Base-by-base conservation (phyloP, 2,888 invertebrate species). In the Parnassius smintheus region DNA sequence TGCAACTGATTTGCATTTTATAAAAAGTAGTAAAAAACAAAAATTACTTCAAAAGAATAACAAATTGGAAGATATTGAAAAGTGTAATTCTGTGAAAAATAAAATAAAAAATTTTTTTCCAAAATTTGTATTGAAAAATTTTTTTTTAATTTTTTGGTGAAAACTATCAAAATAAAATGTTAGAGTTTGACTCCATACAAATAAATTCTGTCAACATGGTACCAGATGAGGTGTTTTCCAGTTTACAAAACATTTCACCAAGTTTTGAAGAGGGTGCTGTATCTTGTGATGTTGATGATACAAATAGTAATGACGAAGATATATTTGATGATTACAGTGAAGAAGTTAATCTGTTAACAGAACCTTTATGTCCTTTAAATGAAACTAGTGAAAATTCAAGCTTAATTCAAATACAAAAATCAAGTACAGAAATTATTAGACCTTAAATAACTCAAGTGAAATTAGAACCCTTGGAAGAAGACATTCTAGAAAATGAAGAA, bases 131-230 rank as follows among this genome's bases (percentile, higher is more conserved):
- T 70, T 57, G 66, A 73, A 65, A 65, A 42, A 42, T 9, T 64
- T 9, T 22, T 25, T 4, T 49, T 53, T n/a, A n/a, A 10, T 35
- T 57, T n/a, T 45, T 25, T 49, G n/a, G 50, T 53, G 51, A 50
- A n/a, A 59, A 35, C 59, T 3, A 42, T 11, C 13, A 41, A 44
- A 70, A 50, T 68, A 64, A 55, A 66, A 58, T 65, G 62, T 48
- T 50, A 25, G 55, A 61, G 62, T 65, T 56, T 71, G 50, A 46
- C 72, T 58, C 74, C 78, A 63, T 75, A 86, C 66, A 83, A 55
- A 89, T 89, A 66, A 81, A 88, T 71, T 81, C 78, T 68, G 75
- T 89, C 18, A 89, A 87, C 69, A 85, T 87, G 58, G 70, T 91
- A 62, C 81, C 87, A 65, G 86, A 88, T 68, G 88, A 90, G 73